These are phyloP conservation scores for Hipparchia semele DNA, from an alignment of 2,888 invertebrate species.

Conservation along the genomic window DNA sequence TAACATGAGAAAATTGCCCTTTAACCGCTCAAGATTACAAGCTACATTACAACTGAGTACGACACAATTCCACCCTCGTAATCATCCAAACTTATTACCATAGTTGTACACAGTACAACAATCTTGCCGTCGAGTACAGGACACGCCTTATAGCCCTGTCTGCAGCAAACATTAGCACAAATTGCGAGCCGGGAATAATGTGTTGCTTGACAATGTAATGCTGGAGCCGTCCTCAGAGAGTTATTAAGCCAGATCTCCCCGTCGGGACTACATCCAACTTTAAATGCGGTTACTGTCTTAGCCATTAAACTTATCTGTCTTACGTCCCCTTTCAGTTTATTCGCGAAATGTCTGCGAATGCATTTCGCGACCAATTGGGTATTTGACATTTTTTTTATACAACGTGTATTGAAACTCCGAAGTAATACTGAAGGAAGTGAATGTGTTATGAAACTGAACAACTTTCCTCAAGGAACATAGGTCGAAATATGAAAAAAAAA, in stretches of 20 bases:
- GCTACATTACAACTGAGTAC: not conserved
- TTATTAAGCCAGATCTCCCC: conserved; percentile 28
- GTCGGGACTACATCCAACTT: conserved; percentile 28
- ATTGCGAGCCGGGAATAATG: conserved; percentile 25
- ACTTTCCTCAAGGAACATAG: too few species aligned
- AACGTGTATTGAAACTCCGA: too few species aligned
- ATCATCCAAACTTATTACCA: not conserved
- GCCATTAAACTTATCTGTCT: conserved; percentile 30
- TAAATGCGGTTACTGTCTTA: conserved; percentile 32
- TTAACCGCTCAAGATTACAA: not conserved
- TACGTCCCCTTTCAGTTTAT: conserved; percentile 23
- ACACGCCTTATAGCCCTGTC: conserved; percentile 13
- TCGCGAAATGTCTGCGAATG: conserved; percentile 20
- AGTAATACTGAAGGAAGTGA: too few species aligned
- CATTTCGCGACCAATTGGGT: conserved; percentile 14
- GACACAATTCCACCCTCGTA: not conserved
- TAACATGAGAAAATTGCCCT: not conserved
- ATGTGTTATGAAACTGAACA: too few species aligned
- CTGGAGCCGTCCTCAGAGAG: conserved; percentile 25
- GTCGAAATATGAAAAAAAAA: too few species aligned
- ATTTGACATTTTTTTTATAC: too few species aligned
- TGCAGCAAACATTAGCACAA: conserved; percentile 27
- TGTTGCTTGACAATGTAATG: conserved; percentile 28
- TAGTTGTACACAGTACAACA: conserved; percentile 4
- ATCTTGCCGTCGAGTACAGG: conserved; percentile 2